Evolutionary conservation across 2,113 vertebrate genomes (phyloP).

Genomic region (Triplophysa rosa): DNA sequence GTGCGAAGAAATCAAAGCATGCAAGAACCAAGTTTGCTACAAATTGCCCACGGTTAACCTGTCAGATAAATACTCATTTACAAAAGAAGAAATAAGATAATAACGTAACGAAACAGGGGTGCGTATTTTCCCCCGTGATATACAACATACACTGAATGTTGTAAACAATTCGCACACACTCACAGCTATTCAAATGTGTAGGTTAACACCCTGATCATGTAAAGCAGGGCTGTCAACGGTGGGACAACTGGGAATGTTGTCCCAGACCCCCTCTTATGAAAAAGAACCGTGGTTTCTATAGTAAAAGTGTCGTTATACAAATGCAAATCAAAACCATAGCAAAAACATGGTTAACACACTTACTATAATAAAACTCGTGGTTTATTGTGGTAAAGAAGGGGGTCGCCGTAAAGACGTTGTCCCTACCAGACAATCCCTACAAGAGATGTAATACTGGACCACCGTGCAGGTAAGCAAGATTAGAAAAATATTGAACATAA

Average conservation of each 20-base stretch:
- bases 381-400: no score
- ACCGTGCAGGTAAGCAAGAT: constrained; percentile 13
- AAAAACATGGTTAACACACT: no score
- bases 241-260: neutral
- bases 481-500: neutral
- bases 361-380: no score
- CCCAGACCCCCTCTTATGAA: no score
- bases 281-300: no score
- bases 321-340: no score
- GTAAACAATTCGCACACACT: constrained; percentile 59
- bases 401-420: neutral
- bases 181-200: constrained; percentile 31
- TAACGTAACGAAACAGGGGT: constrained; percentile 41
- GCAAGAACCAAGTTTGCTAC: constrained; percentile 49
- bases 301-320: no score
- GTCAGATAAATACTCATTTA: constrained; percentile 49
- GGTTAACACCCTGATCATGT: constrained; percentile 5
- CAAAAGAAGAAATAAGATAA: constrained; percentile 31
- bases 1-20: constrained; percentile 56
- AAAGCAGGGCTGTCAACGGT: neutral
- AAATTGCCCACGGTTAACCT: constrained; percentile 20
- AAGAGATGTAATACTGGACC: constrained; percentile 33
- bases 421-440: constrained; percentile 2
- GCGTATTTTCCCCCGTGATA: constrained; percentile 38
- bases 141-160: constrained; percentile 47